Evolutionary conservation across 37 sponge, comb jelly and placozoan species (phyloP).

Genomic region (Spongilla lacustris): DNA sequence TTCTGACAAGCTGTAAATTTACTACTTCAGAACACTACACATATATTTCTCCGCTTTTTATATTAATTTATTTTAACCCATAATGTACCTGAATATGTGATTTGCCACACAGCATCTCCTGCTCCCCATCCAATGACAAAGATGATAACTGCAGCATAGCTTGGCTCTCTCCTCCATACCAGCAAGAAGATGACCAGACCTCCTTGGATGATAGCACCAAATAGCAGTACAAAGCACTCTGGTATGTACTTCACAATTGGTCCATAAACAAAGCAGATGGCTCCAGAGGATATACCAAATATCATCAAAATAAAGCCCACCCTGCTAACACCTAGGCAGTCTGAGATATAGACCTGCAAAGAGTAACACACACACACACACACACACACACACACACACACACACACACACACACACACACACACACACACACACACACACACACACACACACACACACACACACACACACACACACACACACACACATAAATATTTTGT

Average conservation of each 20-base stretch:
- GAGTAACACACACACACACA: neutral
- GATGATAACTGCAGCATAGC: conserved; percentile 15
- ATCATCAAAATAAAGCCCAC: conserved; percentile 23
- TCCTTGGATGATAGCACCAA: neutral
- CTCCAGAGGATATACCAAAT: conserved; percentile 21
- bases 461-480: too few relatives aligned
- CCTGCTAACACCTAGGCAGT: conserved; percentile 36
- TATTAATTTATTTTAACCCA: neutral
- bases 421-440: too few relatives aligned
- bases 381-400: too few relatives aligned
- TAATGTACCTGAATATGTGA: conserved; percentile 19
- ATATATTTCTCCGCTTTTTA: too few relatives aligned
- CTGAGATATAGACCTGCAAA: conserved; percentile 50
- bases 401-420: too few relatives aligned
- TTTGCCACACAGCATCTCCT: conserved; percentile 26
- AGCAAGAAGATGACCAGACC: conserved; percentile 17
- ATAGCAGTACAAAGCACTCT: conserved; percentile 3
- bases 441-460: too few relatives aligned
- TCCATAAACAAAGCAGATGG: conserved; percentile 6
- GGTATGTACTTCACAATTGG: conserved; percentile 31
- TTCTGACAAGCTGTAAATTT: too few relatives aligned
- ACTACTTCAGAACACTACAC: too few relatives aligned
- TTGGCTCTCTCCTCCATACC: conserved; percentile 47
- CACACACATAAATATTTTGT: too few relatives aligned
- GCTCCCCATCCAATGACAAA: conserved; percentile 24